Percentiles rank a stretch among this genome's conserved stretches.
Conservation (phyloP, 2,113 vertebrate species). For the Brienomyrus brachyistius region DNA sequence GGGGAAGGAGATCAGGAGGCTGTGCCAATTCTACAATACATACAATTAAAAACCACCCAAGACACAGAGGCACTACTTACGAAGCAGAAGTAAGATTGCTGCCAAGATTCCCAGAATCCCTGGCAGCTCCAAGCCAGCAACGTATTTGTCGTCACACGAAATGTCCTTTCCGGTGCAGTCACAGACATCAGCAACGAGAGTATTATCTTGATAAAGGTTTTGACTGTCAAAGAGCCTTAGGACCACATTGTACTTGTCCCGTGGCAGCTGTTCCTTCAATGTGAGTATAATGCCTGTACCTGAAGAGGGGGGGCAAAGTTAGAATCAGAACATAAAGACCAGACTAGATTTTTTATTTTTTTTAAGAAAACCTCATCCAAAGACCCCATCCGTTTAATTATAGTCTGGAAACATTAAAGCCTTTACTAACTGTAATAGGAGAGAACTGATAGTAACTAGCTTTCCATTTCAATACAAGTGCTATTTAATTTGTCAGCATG, state of each 20-base stretch:
- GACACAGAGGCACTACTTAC: constrained; percentile 58
- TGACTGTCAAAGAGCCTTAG: constrained; percentile 62
- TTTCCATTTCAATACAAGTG: not conserved
- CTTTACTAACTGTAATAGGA: not conserved
- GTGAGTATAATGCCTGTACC: constrained; percentile 52
- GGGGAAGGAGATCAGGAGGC: not conserved
- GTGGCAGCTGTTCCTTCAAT: constrained; percentile 47
- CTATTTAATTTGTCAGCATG: not conserved
- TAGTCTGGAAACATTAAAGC: not conserved
- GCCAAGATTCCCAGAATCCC: constrained; percentile 80
- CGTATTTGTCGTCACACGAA: constrained; percentile 24
- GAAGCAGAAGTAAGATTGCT: constrained; percentile 72
- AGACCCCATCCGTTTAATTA: not conserved
- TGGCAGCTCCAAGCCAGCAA: constrained; percentile 37
- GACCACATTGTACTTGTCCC: constrained; percentile 55
- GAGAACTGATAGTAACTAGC: not conserved
- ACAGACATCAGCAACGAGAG: constrained; percentile 63
- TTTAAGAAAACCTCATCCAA: not conserved
- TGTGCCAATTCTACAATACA: not conserved
- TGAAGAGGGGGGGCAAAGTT: constrained; percentile 18
- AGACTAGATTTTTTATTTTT: not conserved
- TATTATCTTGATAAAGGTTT: constrained; percentile 52
- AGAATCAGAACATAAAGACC: not conserved
- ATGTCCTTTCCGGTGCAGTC: constrained; percentile 57
- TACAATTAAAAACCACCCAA: not conserved